Conservation (phyloP, 2,113 vertebrate species). For the Vimba vimba region DNA sequence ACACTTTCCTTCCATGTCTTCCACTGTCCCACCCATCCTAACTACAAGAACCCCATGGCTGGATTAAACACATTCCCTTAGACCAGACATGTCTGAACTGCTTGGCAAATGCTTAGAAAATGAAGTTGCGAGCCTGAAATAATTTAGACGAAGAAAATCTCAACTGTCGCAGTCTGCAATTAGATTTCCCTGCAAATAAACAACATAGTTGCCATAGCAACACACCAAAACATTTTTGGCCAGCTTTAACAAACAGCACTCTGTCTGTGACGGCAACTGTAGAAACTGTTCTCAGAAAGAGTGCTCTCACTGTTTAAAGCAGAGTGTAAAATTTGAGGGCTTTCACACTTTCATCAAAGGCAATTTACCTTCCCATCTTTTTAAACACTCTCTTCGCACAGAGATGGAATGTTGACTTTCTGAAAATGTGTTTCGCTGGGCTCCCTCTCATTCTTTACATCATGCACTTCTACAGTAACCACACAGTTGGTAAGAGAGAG, state of each 20-base stretch:
- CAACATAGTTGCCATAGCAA: conserved; percentile 23
- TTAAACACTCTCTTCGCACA: not conserved
- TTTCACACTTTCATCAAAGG: conserved; percentile 7
- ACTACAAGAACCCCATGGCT: conserved; percentile 11
- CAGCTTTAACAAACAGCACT: not conserved
- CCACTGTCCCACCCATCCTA: conserved; percentile 6
- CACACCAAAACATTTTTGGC: not conserved
- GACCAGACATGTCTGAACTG: conserved; percentile 28
- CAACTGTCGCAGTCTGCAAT: not conserved
- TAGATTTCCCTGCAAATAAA: not conserved
- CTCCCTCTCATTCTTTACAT: not conserved
- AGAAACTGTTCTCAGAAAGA: not conserved
- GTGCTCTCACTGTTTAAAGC: not conserved
- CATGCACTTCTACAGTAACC: not conserved
- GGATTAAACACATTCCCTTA: conserved; percentile 18
- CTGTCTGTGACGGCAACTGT: not conserved
- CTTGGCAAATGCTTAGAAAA: not conserved
- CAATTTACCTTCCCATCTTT: not conserved
- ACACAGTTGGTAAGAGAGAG: conserved; percentile 7
- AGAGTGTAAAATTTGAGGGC: not conserved
- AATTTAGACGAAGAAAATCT: not conserved
- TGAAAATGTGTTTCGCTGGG: not conserved
- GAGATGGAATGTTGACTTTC: conserved; percentile 18
- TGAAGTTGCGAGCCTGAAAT: not conserved
- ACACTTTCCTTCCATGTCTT: not conserved